phyloP scores from a whole-genome alignment of 2,113 vertebrate species.

The Cavia aperea region DNA sequence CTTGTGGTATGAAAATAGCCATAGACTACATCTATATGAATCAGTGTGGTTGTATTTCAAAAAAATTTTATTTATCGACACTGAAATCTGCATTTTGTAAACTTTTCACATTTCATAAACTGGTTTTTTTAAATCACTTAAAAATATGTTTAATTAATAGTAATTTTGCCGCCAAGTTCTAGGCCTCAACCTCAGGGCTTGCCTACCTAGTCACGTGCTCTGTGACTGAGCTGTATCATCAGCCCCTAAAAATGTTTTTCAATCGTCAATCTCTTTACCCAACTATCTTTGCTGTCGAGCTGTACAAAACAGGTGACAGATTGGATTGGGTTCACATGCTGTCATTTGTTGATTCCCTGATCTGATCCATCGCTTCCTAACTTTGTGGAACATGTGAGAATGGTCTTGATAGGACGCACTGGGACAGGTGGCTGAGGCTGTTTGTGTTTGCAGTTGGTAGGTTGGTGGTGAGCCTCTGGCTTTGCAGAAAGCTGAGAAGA shows the following conservation, averaged over 20 bases:
- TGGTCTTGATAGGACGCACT: neutral
- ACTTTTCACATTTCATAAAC: neutral
- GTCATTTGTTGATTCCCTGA: neutral
- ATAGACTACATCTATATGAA: neutral
- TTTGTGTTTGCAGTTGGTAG: neutral
- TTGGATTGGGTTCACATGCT: neutral
- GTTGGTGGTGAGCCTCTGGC: neutral
- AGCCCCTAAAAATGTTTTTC: neutral
- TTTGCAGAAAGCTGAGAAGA: neutral
- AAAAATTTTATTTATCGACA: neutral
- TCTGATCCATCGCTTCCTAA: neutral
- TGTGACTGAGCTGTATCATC: neutral
- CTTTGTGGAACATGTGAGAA: neutral
- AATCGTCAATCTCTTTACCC: neutral
- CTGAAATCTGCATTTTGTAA: slow-evolving; percentile 6
- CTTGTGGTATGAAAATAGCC: neutral
- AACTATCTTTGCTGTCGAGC: neutral
- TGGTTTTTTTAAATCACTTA: neutral
- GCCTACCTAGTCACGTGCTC: neutral
- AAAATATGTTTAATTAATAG: neutral
- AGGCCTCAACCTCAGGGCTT: neutral
- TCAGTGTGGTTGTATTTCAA: neutral
- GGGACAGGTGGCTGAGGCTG: neutral
- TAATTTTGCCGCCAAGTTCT: neutral
- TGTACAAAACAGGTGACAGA: neutral